Base-by-base conservation (phyloP, 2,888 invertebrate species). In the Panzeria rudis region DNA sequence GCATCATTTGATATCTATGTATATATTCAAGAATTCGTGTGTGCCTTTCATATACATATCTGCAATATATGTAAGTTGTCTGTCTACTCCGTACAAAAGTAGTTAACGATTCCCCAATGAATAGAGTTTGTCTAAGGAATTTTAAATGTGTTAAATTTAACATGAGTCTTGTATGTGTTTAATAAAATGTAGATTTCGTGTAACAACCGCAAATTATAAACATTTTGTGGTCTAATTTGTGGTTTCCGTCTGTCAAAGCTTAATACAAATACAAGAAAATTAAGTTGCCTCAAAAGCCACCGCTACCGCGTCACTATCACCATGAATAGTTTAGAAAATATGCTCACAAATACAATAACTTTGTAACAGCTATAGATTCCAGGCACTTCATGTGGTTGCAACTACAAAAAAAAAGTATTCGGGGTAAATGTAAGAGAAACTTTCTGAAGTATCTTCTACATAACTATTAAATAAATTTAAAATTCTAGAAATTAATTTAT, bases 171-270 rank as follows among this genome's bases (percentile, higher is more conserved):
- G n/a, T n/a, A n/a, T n/a, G n/a, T n/a, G n/a, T n/a, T n/a, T n/a
- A n/a, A n/a, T 41, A 17, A 41, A 62, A 38, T 64, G 32, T 41
- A 68, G 8, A 50, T 68, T 84, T 41, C 54, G n/a, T 73, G 17
- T 78, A 41, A 75, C 38, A 32, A 47, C 77, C 81, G 54, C 84
- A 85, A 78, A 78, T 82, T 85, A 78, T 78, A 85, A 78, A 69
- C 81, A 85, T 78, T 85, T 85, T 82, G 77, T 78, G 84, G 84
- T 81, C 69, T 75, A 85, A 85, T 82, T 82, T 85, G 84, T 78
- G 84, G 84, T 75, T 85, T 66, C 50, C 71, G 77, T 78, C 81
- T 84, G 84, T 78, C 84, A 85, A 73, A 75, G 77, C 69, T 81
- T 78, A 71, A 85, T 71, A 78, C 72, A 78, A 85, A 71, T 78